Conservation (phyloP, 2,888 invertebrate genomes). For the Anorthoa munda region DNA sequence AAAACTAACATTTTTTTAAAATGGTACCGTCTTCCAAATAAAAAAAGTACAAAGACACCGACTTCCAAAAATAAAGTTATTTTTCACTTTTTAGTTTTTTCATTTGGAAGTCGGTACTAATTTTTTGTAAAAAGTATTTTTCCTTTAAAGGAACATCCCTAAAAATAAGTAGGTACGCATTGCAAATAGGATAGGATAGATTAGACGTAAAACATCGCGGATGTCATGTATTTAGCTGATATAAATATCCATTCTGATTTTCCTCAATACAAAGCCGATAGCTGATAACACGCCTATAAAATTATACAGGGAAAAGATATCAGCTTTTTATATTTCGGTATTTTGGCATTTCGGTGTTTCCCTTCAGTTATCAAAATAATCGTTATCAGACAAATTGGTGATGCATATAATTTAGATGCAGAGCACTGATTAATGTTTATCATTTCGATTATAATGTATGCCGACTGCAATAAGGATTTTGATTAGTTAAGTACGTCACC, state of each 20-base stretch:
- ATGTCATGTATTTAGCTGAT: not conserved
- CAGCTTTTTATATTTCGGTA: not conserved
- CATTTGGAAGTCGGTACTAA: no score
- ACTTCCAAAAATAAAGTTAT: no score
- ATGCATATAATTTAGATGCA: conserved; percentile 11
- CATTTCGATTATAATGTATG: not conserved
- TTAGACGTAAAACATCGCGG: not conserved
- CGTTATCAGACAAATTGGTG: not conserved
- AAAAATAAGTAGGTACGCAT: not conserved
- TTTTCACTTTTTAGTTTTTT: no score
- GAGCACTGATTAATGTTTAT: not conserved
- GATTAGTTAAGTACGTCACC: not conserved
- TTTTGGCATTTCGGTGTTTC: not conserved
- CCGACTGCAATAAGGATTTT: conserved; percentile 8
- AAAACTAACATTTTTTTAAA: no score
- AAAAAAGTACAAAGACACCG: no score
- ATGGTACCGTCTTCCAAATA: no score
- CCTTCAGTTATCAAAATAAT: not conserved
- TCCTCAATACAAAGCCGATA: conserved; percentile 5
- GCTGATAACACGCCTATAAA: not conserved
- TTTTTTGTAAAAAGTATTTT: no score
- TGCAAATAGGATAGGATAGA: not conserved
- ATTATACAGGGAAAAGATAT: conserved; percentile 13
- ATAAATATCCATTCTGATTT: not conserved
- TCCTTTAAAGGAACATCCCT: no score